phyloP scores from a whole-genome alignment of 2,797 vertebrate genomes.

The Arrhamphus sclerolepis region DNA sequence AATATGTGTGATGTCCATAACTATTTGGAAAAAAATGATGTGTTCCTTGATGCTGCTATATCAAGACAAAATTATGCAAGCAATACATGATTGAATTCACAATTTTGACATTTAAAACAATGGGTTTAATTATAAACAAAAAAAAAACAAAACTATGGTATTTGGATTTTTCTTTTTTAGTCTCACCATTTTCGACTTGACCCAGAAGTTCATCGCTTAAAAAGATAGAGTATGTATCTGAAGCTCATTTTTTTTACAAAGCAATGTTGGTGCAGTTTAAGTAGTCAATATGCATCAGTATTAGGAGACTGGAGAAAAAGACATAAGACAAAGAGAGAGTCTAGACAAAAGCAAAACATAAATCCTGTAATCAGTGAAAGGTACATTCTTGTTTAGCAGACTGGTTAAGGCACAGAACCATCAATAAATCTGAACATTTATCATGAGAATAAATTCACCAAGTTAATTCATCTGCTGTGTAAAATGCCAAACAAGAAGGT shows the following conservation, averaged over 20 bases:
- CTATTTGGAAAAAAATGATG: no score
- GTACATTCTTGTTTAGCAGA: background rate
- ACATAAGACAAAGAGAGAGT: background rate
- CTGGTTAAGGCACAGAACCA: background rate
- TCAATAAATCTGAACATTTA: background rate
- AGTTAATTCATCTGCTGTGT: background rate
- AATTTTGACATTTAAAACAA: background rate
- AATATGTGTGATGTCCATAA: slow-evolving; percentile 18
- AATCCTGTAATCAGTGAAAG: background rate
- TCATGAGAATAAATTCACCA: background rate
- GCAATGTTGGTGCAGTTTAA: background rate
- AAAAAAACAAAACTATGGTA: background rate
- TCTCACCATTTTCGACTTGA: no score
- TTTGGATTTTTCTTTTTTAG: no score
- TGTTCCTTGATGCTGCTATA: background rate
- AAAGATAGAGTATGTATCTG: no score
- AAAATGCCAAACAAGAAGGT: background rate
- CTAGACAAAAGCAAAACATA: background rate
- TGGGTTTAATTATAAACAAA: background rate
- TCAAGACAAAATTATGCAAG: background rate
- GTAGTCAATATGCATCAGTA: background rate
- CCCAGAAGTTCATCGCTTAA: no score
- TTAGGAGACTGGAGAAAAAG: background rate
- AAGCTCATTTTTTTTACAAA: background rate
- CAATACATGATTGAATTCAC: background rate